Evolutionary conservation across 2,888 invertebrate genomes (phyloP).

Genomic region (Calameuta idolon): DNA sequence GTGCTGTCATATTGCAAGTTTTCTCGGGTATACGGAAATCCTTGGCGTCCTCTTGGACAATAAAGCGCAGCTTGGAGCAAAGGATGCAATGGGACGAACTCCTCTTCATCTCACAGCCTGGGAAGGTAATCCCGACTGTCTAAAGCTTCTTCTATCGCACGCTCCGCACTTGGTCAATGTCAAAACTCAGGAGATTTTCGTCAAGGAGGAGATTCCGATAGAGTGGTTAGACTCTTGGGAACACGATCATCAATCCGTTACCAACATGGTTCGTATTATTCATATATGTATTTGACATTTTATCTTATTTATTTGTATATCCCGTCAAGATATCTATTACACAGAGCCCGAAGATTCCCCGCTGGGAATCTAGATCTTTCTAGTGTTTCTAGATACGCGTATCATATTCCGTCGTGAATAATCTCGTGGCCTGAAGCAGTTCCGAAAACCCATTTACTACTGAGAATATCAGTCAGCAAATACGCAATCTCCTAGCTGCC

Average conservation of each 20-base stretch:
- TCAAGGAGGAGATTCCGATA: slow-evolving; percentile 62
- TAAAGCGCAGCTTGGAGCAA: slow-evolving; percentile 67
- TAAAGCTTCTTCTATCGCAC: slow-evolving; percentile 51
- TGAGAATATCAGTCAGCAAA: too few species aligned
- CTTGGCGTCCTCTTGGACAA: slow-evolving; percentile 64
- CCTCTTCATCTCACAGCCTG: slow-evolving; percentile 70
- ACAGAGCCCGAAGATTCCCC: too few species aligned
- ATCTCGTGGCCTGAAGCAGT: too few species aligned
- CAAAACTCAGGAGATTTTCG: slow-evolving; percentile 45
- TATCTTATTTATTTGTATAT: too few species aligned
- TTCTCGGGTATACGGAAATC: slow-evolving; percentile 64
- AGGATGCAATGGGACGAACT: slow-evolving; percentile 68
- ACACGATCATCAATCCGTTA: slow-evolving; percentile 61
- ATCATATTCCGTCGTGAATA: too few species aligned
- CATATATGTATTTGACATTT: too few species aligned
- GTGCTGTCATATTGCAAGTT: slow-evolving; percentile 69
- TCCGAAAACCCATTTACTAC: too few species aligned
- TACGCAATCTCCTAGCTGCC: too few species aligned
- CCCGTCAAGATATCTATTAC: too few species aligned
- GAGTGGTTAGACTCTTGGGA: slow-evolving; percentile 70
- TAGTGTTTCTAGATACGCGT: too few species aligned
- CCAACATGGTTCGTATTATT: slow-evolving; percentile 16
- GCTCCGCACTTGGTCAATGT: slow-evolving; percentile 26
- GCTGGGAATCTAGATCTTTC: too few species aligned
- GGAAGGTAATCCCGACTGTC: slow-evolving; percentile 67